Conservation (phyloP, 2,888 invertebrate genomes). For the Eupithecia exiguata region DNA sequence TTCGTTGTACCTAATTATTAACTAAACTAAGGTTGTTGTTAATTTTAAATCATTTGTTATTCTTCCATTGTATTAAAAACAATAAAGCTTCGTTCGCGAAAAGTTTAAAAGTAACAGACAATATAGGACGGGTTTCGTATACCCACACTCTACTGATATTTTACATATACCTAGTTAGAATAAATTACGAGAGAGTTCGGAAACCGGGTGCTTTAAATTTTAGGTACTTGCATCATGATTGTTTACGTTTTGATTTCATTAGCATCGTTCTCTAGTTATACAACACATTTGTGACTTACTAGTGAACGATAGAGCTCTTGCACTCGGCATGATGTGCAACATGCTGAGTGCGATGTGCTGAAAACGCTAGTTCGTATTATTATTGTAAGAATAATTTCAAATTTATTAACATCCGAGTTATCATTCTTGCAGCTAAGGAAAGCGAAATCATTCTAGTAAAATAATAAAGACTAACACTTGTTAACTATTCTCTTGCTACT, state of each 20-base stretch:
- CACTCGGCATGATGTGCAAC: conserved; percentile 33
- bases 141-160: conserved; percentile 71
- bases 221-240: conserved; percentile 69
- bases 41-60: conserved; percentile 76
- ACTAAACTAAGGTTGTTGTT: conserved; percentile 69
- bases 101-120: conserved; percentile 68
- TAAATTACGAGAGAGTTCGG: conserved; percentile 82
- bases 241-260: conserved; percentile 77
- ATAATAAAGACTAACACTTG: not conserved
- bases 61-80: conserved; percentile 75
- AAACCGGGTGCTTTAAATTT: conserved; percentile 84
- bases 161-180: conserved; percentile 67
- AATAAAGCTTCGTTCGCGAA: conserved; percentile 72
- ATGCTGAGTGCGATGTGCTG: conserved; percentile 29
- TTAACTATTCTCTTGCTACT: not conserved
- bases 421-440: conserved; percentile 30
- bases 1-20: conserved; percentile 77
- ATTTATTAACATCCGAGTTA: conserved; percentile 23
- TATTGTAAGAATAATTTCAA: conserved; percentile 42
- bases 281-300: conserved; percentile 56
- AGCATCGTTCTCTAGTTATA: conserved; percentile 75
- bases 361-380: conserved; percentile 40
- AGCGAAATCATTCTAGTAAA: not conserved
- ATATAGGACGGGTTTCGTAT: conserved; percentile 77
- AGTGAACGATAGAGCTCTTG: conserved; percentile 42